Evolutionary conservation across 2,797 vertebrate genomes (phyloP).

Genomic region (Protonibea diacanthus): DNA sequence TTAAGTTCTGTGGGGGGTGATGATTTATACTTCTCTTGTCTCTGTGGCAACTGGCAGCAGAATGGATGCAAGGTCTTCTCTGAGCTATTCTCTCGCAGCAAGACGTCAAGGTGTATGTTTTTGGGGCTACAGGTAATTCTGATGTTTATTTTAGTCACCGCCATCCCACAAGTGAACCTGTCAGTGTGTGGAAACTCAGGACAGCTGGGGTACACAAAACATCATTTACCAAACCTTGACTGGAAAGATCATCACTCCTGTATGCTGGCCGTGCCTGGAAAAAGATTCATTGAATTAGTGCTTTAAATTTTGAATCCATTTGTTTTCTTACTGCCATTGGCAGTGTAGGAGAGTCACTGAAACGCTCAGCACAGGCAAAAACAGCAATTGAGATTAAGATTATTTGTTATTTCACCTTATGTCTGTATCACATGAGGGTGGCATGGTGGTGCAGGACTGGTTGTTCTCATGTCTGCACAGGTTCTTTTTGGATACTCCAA

Average conservation of each 20-base stretch:
- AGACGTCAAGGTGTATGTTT: constrained; percentile 42
- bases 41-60: background rate
- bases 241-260: constrained; percentile 4
- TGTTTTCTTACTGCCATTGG: background rate
- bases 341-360: background rate
- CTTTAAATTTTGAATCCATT: constrained; percentile 9
- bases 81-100: background rate
- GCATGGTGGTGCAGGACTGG: no score
- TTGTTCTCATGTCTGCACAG: no score
- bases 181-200: constrained; percentile 21
- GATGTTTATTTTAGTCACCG: constrained; percentile 60
- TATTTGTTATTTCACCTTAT: background rate
- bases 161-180: constrained; percentile 15
- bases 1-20: constrained; percentile 18
- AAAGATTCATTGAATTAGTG: background rate
- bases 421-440: background rate
- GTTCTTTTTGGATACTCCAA: no score
- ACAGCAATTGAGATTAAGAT: background rate
- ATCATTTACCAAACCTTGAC: constrained; percentile 5
- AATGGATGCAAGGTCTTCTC: constrained; percentile 6
- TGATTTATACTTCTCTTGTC: constrained; percentile 28
- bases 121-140: constrained; percentile 42
- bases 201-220: background rate
- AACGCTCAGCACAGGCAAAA: background rate
- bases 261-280: background rate